A percentile compares a stretch with the other conserved stretches of the same genome.
These are phyloP conservation scores for Yoshiicerus persimilis DNA, from an alignment of 1,140 invertebrate species.

Conservation along the genomic window DNA sequence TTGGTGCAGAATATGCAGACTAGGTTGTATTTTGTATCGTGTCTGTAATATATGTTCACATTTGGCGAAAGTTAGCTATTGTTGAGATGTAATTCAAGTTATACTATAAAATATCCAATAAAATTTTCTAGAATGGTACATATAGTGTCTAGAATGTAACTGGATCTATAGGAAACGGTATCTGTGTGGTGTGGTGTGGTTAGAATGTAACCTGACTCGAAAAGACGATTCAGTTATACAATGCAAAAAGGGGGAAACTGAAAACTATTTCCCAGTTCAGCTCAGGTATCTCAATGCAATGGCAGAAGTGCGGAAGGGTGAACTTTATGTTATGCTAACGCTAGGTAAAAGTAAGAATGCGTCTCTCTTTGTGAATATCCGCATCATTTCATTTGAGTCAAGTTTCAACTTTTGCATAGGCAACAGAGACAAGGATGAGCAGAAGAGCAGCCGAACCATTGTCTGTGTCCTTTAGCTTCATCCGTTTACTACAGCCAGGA, in stretches of 20 bases:
- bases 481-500: background rate
- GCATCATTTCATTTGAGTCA: background rate
- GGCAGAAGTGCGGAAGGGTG: background rate
- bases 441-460: background rate
- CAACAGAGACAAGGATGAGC: background rate
- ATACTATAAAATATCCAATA: background rate
- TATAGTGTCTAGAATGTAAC: background rate
- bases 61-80: background rate
- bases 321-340: background rate
- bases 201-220: background rate
- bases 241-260: background rate
- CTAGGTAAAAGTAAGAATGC: background rate
- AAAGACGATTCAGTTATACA: background rate
- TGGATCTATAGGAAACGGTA: background rate
- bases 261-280: background rate
- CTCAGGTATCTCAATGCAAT: slow-evolving; percentile 13
- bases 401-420: background rate
- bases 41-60: too few species aligned
- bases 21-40: too few species aligned
- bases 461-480: background rate
- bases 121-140: background rate
- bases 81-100: background rate
- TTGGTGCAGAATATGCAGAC: too few species aligned
- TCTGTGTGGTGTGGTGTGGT: background rate
- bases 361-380: background rate